Evolutionary conservation across 2,113 vertebrate species (phyloP).

Genomic region (Paralichthys olivaceus): DNA sequence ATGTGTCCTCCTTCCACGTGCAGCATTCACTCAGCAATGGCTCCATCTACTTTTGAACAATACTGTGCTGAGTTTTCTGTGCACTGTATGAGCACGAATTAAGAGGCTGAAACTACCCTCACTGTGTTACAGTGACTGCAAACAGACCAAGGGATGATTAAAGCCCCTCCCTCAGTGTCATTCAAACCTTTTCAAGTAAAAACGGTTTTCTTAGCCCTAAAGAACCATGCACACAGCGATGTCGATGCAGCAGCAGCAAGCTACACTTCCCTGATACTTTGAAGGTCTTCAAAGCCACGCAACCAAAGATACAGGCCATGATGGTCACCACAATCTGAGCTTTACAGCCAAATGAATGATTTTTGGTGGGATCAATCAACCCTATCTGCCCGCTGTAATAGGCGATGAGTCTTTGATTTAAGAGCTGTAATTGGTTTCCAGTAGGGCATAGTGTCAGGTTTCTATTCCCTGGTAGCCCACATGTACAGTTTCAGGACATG

Average conservation of each 20-base stretch:
- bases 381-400: slow-evolving; percentile 57
- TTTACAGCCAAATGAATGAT: slow-evolving; percentile 56
- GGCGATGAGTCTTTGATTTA: slow-evolving; percentile 68
- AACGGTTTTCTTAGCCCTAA: slow-evolving; percentile 29
- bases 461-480: slow-evolving; percentile 56
- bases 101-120: not conserved
- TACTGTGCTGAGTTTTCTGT: not conserved
- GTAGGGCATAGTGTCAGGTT: slow-evolving; percentile 62
- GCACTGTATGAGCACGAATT: slow-evolving; percentile 8
- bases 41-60: slow-evolving; percentile 31
- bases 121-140: slow-evolving; percentile 2
- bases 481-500: slow-evolving; percentile 69
- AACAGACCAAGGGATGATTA: slow-evolving; percentile 26
- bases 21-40: slow-evolving; percentile 16
- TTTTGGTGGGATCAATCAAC: slow-evolving; percentile 63
- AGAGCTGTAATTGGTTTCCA: slow-evolving; percentile 74
- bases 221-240: not conserved
- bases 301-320: slow-evolving; percentile 14
- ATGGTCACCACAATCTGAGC: slow-evolving; percentile 29
- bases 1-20: slow-evolving; percentile 1
- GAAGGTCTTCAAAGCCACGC: slow-evolving; percentile 12
- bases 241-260: slow-evolving; percentile 7
- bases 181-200: slow-evolving; percentile 26
- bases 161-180: slow-evolving; percentile 28
- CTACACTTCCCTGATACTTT: slow-evolving; percentile 24